These are phyloP conservation scores for Caenorhabditis sp. DNA, from an alignment of 2,888 invertebrate species.

Conservation along the genomic window DNA sequence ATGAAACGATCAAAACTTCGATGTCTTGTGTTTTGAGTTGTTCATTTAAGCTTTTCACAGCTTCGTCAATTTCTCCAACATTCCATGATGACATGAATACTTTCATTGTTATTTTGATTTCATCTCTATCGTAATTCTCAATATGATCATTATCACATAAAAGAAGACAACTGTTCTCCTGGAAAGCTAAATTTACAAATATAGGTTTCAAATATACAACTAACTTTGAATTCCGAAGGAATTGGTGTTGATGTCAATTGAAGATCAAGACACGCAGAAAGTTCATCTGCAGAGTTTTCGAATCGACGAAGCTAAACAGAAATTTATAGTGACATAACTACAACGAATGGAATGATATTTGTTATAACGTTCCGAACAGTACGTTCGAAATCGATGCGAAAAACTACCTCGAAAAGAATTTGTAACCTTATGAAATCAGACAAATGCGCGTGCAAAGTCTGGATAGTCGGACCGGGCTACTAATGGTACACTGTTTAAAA, in stretches of 20 bases:
- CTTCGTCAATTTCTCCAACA: slow-evolving; percentile 55
- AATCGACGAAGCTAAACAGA: slow-evolving; percentile 46
- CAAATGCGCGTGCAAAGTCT: no score
- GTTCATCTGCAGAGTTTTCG: slow-evolving; percentile 68
- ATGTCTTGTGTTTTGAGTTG: slow-evolving; percentile 64
- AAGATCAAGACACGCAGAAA: slow-evolving; percentile 66
- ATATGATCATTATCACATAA: slow-evolving; percentile 63
- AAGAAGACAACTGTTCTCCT: slow-evolving; percentile 63
- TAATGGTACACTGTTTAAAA: no score
- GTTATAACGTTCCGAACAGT: no score
- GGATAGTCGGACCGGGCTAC: no score
- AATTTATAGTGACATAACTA: no score
- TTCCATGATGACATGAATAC: slow-evolving; percentile 55
- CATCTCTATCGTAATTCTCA: slow-evolving; percentile 66
- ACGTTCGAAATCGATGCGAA: no score
- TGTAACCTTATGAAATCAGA: no score
- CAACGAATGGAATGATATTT: no score
- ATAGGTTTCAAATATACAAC: no score
- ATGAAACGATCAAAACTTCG: slow-evolving; percentile 64
- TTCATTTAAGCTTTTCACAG: slow-evolving; percentile 50
- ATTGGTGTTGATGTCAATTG: slow-evolving; percentile 61
- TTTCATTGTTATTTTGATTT: slow-evolving; percentile 70
- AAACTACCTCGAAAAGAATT: no score
- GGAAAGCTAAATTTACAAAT: no score
- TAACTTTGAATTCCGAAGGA: slow-evolving; percentile 54